These are phyloP conservation scores for Dicrostonyx torquatus DNA, from an alignment of 2,797 vertebrate species.

Conservation along the genomic window DNA sequence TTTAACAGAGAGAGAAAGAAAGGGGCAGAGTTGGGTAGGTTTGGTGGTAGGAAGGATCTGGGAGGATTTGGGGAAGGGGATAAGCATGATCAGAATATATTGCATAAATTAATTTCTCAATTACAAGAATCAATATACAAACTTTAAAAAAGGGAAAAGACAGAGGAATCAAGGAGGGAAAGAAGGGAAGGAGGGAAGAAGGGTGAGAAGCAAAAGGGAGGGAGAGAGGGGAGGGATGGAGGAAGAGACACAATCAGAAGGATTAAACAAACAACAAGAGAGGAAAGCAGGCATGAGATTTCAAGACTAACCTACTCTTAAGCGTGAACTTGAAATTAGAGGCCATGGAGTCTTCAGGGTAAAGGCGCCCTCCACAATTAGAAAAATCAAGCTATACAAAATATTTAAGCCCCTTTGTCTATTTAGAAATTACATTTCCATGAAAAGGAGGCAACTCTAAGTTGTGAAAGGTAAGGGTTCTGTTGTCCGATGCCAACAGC, in stretches of 20 bases:
- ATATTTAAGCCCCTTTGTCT: background rate
- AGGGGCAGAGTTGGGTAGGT: background rate
- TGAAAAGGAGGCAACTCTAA: background rate
- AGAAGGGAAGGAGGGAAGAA: background rate
- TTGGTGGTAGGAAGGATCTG: background rate
- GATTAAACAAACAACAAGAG: background rate
- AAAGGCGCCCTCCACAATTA: background rate
- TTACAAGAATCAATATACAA: background rate
- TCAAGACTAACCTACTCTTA: background rate
- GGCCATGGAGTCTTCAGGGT: background rate
- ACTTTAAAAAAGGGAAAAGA: background rate
- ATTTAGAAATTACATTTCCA: conserved; percentile 45
- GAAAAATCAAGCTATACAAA: background rate
- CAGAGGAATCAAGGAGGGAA: background rate
- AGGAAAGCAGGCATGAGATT: background rate
- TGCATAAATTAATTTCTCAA: background rate
- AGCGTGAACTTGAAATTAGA: background rate
- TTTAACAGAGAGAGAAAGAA: background rate
- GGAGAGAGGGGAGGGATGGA: background rate
- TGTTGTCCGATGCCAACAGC: background rate
- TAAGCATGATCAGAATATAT: background rate
- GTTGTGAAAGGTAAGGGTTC: background rate
- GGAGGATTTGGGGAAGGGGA: background rate
- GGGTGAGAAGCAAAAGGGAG: background rate
- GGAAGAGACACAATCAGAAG: background rate